phyloP scores from a whole-genome alignment of 2,888 invertebrate species.

The Apamea epomidion region DNA sequence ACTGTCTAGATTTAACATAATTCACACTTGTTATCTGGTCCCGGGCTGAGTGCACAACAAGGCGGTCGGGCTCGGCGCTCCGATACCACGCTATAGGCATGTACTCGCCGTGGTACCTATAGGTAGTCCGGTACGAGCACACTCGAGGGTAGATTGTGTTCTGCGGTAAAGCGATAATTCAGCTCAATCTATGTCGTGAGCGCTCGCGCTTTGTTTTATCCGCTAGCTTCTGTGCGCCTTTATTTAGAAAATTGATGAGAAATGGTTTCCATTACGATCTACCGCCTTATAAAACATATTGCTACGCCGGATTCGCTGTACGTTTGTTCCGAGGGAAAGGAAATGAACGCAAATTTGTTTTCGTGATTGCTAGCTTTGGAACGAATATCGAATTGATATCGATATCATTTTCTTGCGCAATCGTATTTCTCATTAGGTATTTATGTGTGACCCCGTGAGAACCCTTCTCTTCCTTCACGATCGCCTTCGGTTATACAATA shows the following conservation, averaged over 20 bases:
- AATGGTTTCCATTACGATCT: slow-evolving; percentile 90
- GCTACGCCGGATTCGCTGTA: slow-evolving; percentile 79
- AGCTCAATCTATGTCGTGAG: slow-evolving; percentile 91
- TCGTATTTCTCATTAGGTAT: slow-evolving; percentile 86
- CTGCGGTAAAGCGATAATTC: slow-evolving; percentile 91
- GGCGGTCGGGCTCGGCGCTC: slow-evolving; percentile 71
- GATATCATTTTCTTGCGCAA: slow-evolving; percentile 87
- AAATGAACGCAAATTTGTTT: slow-evolving; percentile 90
- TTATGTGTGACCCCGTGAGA: slow-evolving; percentile 87
- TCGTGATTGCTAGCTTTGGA: slow-evolving; percentile 88
- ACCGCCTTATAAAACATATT: slow-evolving; percentile 88
- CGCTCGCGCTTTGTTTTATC: slow-evolving; percentile 89
- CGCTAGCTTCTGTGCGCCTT: slow-evolving; percentile 90
- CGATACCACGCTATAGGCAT: slow-evolving; percentile 63
- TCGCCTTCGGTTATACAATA: slow-evolving; percentile 67
- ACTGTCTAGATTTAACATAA: slow-evolving; percentile 86
- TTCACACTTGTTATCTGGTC: slow-evolving; percentile 86
- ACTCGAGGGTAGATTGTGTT: slow-evolving; percentile 85
- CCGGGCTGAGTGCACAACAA: slow-evolving; percentile 82
- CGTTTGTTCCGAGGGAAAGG: slow-evolving; percentile 85
- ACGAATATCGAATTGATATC: slow-evolving; percentile 87
- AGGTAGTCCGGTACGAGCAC: slow-evolving; percentile 50
- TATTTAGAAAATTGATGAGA: slow-evolving; percentile 91
- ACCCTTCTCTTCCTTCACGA: slow-evolving; percentile 76
- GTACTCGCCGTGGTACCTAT: slow-evolving; percentile 28